phyloP scores from a whole-genome alignment of 2,888 invertebrate species.

The Zele albiditarsus region DNA sequence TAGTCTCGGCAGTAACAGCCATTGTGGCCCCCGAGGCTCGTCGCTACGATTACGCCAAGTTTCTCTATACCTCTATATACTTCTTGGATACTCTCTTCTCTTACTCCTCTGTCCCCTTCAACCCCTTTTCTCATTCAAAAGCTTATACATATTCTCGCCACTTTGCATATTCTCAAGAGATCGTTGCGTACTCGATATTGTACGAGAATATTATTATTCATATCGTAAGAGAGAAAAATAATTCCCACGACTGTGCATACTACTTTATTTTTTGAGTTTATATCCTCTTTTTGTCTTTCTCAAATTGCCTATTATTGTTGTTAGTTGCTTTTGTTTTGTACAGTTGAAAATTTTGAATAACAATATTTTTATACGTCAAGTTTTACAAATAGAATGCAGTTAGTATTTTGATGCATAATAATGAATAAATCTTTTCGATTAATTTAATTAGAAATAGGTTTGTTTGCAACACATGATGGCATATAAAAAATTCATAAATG shows the following conservation, averaged over 20 bases:
- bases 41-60: constrained; percentile 33
- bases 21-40: constrained; percentile 45
- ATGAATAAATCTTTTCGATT: too few species aligned
- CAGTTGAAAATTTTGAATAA: too few species aligned
- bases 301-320: background rate
- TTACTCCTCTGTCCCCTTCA: background rate
- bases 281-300: background rate
- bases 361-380: too few species aligned
- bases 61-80: constrained; percentile 15
- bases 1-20: constrained; percentile 50
- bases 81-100: background rate
- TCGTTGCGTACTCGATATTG: constrained; percentile 48
- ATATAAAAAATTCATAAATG: too few species aligned
- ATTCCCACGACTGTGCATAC: constrained; percentile 20
- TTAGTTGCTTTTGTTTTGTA: background rate
- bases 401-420: too few species aligned
- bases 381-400: too few species aligned
- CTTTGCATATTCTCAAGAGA: constrained; percentile 51
- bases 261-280: background rate
- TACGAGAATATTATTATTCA: constrained; percentile 48
- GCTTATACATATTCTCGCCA: constrained; percentile 42
- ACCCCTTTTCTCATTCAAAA: background rate
- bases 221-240: constrained; percentile 24
- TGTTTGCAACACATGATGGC: too few species aligned
- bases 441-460: too few species aligned